A percentile compares a stretch with the other conserved stretches of the same genome.
Evolutionary conservation across 2,888 invertebrate genomes (phyloP).

Genomic region (Elaeidobius kamerunicus): DNA sequence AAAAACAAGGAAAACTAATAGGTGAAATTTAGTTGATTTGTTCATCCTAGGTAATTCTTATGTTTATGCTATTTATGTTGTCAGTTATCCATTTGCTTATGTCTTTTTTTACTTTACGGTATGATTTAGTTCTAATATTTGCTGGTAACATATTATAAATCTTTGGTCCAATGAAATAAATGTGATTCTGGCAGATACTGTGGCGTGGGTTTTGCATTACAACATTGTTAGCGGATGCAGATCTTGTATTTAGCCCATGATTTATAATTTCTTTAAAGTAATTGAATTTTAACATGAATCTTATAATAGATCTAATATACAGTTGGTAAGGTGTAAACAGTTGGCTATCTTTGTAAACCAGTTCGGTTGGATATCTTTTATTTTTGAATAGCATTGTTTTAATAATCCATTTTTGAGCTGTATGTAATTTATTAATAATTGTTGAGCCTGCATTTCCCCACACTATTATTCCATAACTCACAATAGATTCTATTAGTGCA

Average conservation of each 20-base stretch:
- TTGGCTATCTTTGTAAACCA: background rate
- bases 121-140: background rate
- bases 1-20: too few species aligned
- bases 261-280: background rate
- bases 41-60: too few species aligned
- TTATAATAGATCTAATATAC: background rate
- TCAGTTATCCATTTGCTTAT: background rate
- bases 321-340: background rate
- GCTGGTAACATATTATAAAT: background rate
- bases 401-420: background rate
- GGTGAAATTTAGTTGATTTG: too few species aligned
- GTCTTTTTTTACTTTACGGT: background rate
- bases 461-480: conserved; percentile 2
- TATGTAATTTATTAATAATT: background rate
- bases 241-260: background rate
- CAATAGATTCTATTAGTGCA: background rate
- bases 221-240: too few species aligned
- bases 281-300: background rate
- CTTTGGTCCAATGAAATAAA: background rate
- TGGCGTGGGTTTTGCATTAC: background rate
- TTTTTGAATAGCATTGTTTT: background rate
- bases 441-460: conserved; percentile 1
- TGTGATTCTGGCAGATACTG: background rate
- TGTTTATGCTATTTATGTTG: too few species aligned
- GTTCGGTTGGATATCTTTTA: background rate